Percentiles rank a stretch among this genome's conserved stretches.
Conservation (phyloP, 2,888 invertebrate genomes). For the Ramazzottius varieornatus region DNA sequence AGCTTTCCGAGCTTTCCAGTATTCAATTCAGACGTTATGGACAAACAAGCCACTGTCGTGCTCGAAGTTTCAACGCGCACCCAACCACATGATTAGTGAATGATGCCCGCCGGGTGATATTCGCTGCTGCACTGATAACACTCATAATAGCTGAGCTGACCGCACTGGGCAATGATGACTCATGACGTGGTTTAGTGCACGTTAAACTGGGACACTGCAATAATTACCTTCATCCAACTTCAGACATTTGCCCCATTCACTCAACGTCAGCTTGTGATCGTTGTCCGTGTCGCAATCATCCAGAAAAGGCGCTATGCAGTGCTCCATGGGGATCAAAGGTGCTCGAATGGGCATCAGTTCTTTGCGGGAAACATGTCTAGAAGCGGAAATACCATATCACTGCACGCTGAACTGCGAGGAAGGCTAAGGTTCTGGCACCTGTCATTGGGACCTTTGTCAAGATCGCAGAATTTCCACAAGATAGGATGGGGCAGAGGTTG, state of each 20-base stretch:
- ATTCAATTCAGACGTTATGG: background rate
- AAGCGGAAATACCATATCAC: conserved; percentile 10
- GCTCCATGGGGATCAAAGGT: conserved; percentile 76
- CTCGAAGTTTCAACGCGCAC: background rate
- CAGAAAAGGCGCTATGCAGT: conserved; percentile 87
- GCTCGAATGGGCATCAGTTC: conserved; percentile 87
- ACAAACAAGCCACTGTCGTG: background rate
- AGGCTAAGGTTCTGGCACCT: conserved; percentile 28
- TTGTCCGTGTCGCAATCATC: conserved; percentile 62
- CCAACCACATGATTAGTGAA: background rate
- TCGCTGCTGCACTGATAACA: no score
- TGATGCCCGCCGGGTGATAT: no score
- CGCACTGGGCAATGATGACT: background rate
- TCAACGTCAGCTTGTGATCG: conserved; percentile 63
- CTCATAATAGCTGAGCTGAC: no score
- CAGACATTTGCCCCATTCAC: conserved; percentile 56
- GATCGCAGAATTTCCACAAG: conserved; percentile 83
- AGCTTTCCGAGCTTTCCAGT: background rate
- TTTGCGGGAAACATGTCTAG: conserved; percentile 54
- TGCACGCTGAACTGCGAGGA: background rate
- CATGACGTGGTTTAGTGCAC: no score
- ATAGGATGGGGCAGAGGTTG: conserved; percentile 70
- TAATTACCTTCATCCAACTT: conserved; percentile 43
- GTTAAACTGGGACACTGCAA: no score
- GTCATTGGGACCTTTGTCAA: conserved; percentile 71